Conservation (phyloP, 1,140 invertebrate genomes). For the Drosophila sp. region DNA sequence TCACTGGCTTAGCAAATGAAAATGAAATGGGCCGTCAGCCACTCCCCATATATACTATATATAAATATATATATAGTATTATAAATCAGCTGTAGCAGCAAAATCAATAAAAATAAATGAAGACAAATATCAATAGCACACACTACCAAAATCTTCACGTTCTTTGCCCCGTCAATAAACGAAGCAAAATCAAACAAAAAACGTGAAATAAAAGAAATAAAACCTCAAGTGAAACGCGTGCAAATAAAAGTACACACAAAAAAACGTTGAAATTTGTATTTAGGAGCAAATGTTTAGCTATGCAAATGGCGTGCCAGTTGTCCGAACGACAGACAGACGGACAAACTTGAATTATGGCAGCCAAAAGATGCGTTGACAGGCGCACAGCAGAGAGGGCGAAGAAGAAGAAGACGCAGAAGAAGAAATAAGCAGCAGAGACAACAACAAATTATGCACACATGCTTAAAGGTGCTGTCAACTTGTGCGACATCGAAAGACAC, state of each 20-base stretch:
- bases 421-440: conserved; percentile 43
- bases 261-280: conserved; percentile 63
- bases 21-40: conserved; percentile 77
- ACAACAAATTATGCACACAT: conserved; percentile 36
- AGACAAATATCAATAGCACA: conserved; percentile 70
- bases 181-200: conserved; percentile 38
- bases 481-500: conserved; percentile 57
- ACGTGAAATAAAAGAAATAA: conserved; percentile 15
- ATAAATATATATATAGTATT: conserved; percentile 14
- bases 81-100: conserved; percentile 56
- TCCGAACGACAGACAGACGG: conserved; percentile 27
- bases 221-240: conserved; percentile 37
- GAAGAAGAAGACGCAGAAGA: conserved; percentile 27
- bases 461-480: conserved; percentile 76
- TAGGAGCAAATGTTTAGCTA: conserved; percentile 80
- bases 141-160: conserved; percentile 61
- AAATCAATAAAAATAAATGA: conserved; percentile 81
- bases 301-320: conserved; percentile 74
- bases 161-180: conserved; percentile 67
- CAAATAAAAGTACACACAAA: conserved; percentile 63
- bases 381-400: conserved; percentile 44
- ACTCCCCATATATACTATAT: conserved; percentile 33
- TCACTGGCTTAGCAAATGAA: conserved; percentile 79
- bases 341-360: conserved; percentile 77
- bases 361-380: conserved; percentile 77